Evolutionary conservation across 2,797 vertebrate genomes (phyloP).

Genomic region (Eulemur coronatus): DNA sequence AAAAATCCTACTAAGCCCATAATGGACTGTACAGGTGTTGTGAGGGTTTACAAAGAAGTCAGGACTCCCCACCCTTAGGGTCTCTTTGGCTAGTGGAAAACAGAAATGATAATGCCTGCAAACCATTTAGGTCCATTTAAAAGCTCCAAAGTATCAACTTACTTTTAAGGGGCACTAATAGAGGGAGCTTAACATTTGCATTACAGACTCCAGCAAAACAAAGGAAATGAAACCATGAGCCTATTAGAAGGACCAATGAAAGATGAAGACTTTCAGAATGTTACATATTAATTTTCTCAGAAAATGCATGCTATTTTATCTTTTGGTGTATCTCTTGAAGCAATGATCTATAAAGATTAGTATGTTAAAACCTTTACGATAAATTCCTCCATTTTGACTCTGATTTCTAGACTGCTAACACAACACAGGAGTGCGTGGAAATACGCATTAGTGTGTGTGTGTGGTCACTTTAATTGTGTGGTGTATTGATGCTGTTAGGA

Average conservation of each 20-base stretch:
- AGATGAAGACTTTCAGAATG: constrained; percentile 50
- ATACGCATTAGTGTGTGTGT: background rate
- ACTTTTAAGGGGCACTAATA: constrained; percentile 74
- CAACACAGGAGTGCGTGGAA: background rate
- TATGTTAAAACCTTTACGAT: constrained; percentile 50
- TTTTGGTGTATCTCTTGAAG: constrained; percentile 50
- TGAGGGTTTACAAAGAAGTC: constrained; percentile 6
- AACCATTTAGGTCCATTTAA: constrained; percentile 75
- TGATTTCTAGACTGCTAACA: constrained; percentile 12
- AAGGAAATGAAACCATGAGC: constrained; percentile 70
- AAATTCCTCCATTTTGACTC: constrained; percentile 43
- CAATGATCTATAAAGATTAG: constrained; percentile 49
- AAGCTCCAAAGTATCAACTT: constrained; percentile 73
- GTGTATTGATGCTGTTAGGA: constrained; percentile 49
- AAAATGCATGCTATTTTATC: constrained; percentile 67
- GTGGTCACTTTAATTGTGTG: constrained; percentile 29
- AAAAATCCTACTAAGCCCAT: constrained; percentile 59
- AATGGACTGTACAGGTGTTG: constrained; percentile 25
- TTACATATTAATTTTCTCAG: constrained; percentile 60
- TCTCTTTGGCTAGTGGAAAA: constrained; percentile 50
- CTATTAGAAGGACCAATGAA: constrained; percentile 48
- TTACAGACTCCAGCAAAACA: constrained; percentile 70
- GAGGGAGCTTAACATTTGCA: constrained; percentile 67
- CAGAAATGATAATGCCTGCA: constrained; percentile 71
- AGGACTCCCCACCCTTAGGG: constrained; percentile 31